Evolutionary conservation across 2,797 vertebrate species (phyloP).

Genomic region (Sciurus carolinensis): DNA sequence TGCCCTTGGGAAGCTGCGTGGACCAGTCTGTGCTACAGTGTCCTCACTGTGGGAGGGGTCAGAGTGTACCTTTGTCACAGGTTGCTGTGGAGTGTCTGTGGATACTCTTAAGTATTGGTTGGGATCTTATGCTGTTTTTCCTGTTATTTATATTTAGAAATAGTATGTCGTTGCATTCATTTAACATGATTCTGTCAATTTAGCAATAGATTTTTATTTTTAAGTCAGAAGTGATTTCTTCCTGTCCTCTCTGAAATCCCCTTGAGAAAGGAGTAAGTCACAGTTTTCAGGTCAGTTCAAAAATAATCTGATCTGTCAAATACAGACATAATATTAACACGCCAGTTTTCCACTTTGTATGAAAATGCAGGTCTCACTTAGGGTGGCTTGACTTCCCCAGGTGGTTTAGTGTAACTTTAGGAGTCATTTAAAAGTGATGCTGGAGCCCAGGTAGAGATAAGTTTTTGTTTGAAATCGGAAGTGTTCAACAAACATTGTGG

Average conservation of each 20-base stretch:
- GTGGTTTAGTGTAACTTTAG: slow-evolving; percentile 16
- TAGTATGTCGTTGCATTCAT: neutral
- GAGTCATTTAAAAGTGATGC: slow-evolving; percentile 41
- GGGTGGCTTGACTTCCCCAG: slow-evolving; percentile 43
- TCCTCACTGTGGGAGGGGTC: neutral
- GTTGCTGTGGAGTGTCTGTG: neutral
- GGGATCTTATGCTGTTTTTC: neutral
- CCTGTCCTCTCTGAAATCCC: slow-evolving; percentile 12
- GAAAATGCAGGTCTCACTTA: slow-evolving; percentile 32
- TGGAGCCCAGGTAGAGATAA: neutral
- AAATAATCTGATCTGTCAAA: slow-evolving; percentile 5
- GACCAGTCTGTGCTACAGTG: neutral
- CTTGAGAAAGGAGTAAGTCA: slow-evolving; percentile 50
- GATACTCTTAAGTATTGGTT: neutral
- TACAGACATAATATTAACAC: neutral
- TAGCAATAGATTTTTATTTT: neutral
- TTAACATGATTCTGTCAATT: slow-evolving; percentile 46
- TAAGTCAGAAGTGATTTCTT: slow-evolving; percentile 55
- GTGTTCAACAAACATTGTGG: neutral
- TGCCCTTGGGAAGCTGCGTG: neutral
- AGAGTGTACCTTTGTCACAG: neutral
- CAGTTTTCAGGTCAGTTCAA: neutral
- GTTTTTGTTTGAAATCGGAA: slow-evolving; percentile 70
- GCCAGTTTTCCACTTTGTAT: slow-evolving; percentile 9
- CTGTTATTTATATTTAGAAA: slow-evolving; percentile 60